phyloP scores from a whole-genome alignment of 2,888 invertebrate genomes.

The Pseudococcus longispinus region DNA sequence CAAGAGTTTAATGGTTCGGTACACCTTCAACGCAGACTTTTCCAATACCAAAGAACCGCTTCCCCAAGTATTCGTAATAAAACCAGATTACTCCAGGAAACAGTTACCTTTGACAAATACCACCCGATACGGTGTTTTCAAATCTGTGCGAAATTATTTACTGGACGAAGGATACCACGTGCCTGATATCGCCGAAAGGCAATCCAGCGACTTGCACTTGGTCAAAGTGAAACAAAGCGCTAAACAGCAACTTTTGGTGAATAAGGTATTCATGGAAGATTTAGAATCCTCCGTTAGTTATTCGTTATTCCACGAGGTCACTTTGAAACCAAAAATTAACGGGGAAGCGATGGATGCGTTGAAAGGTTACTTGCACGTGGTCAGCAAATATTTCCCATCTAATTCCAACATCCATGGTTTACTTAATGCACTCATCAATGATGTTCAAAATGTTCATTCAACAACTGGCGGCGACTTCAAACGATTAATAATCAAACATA shows the following conservation, averaged over 20 bases:
- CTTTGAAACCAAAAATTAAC: conserved; percentile 71
- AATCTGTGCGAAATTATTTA: background rate
- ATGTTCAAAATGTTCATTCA: background rate
- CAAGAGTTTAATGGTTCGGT: conserved; percentile 33
- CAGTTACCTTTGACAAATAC: background rate
- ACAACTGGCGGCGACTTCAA: conserved; percentile 32
- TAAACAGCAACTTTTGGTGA: conserved; percentile 60
- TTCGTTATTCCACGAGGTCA: conserved; percentile 83
- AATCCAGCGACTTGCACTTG: background rate
- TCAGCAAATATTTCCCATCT: conserved; percentile 82
- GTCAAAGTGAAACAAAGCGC: background rate
- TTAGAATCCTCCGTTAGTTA: conserved; percentile 86
- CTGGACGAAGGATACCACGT: background rate
- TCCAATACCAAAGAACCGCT: background rate
- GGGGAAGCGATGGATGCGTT: conserved; percentile 78
- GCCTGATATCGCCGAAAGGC: background rate
- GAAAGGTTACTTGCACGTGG: conserved; percentile 73
- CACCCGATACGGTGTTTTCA: background rate
- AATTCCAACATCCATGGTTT: conserved; percentile 66
- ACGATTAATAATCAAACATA: background rate
- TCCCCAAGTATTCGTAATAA: background rate
- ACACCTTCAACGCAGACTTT: background rate
- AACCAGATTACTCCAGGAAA: background rate
- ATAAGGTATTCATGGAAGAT: conserved; percentile 83
- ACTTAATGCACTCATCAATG: conserved; percentile 50